These are phyloP conservation scores for Archivesica marissinica DNA, from an alignment of 1,140 invertebrate genomes.

Conservation along the genomic window DNA sequence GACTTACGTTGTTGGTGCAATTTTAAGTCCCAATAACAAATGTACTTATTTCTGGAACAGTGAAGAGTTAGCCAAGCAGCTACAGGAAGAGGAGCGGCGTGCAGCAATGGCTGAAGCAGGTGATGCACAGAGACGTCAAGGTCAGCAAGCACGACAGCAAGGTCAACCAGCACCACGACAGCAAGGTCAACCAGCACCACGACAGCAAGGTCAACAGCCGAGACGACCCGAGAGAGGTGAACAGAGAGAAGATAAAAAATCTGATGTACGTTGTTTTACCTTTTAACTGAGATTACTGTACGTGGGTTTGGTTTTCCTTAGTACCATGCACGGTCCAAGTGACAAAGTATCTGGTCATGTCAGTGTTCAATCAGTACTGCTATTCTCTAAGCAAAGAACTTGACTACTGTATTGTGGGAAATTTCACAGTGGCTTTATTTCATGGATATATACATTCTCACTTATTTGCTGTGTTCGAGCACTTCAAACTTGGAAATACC, in stretches of 20 bases:
- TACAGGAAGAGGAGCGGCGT: constrained; percentile 83
- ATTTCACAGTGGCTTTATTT: too few relatives aligned
- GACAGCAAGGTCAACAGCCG: too few relatives aligned
- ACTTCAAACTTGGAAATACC: too few relatives aligned
- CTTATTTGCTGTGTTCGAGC: too few relatives aligned
- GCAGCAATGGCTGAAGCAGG: constrained; percentile 61
- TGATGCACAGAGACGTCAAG: neutral
- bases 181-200: neutral
- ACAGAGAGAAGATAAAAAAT: constrained; percentile 52
- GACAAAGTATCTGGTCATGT: neutral
- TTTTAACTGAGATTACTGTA: neutral
- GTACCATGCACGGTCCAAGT: neutral
- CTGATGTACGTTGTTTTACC: constrained; percentile 27
- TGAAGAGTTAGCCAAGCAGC: constrained; percentile 82
- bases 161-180: neutral
- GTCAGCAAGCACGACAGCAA: neutral
- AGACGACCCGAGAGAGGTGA: constrained; percentile 10
- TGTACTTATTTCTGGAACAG: too few relatives aligned
- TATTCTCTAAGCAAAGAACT: too few relatives aligned
- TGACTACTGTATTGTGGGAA: too few relatives aligned
- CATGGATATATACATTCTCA: neutral
- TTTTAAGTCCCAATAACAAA: too few relatives aligned
- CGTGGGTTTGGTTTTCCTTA: neutral
- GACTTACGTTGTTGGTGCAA: too few relatives aligned
- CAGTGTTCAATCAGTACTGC: too few relatives aligned